Conservation (phyloP, 2,797 vertebrate genomes). For the Coregonus suidteri region DNA sequence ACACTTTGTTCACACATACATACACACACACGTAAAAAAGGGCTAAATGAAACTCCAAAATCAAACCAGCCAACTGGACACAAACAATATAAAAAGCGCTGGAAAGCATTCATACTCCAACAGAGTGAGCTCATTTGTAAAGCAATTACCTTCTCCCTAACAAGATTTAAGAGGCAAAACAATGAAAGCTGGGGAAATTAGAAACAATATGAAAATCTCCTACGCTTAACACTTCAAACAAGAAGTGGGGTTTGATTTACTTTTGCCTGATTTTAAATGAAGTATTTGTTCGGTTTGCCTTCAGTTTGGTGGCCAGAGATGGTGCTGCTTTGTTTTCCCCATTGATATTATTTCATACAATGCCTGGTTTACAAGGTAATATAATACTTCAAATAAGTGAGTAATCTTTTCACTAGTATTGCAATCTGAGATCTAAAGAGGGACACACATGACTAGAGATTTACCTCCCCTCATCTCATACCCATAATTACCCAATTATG, state of each 20-base stretch:
- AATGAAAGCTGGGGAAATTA: neutral
- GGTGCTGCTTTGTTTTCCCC: neutral
- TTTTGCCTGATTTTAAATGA: too few relatives aligned
- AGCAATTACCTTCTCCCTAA: neutral
- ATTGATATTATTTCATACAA: neutral
- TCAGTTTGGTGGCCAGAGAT: too few relatives aligned
- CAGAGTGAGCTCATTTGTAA: neutral
- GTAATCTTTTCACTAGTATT: neutral
- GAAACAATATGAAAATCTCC: neutral
- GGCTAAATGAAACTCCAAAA: neutral
- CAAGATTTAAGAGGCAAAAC: neutral
- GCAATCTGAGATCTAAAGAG: neutral
- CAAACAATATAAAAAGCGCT: neutral
- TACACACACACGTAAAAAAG: neutral
- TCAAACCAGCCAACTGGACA: too few relatives aligned
- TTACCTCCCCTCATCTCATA: neutral
- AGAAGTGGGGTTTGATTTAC: neutral
- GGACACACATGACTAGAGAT: too few relatives aligned
- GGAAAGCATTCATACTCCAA: neutral
- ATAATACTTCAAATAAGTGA: neutral
- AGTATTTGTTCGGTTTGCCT: too few relatives aligned
- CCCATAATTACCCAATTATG: neutral
- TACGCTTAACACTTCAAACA: neutral
- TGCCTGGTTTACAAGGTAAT: neutral
- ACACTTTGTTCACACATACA: neutral